Evolutionary conservation across 2,888 invertebrate species (phyloP).

Genomic region (Netelia inedita): DNA sequence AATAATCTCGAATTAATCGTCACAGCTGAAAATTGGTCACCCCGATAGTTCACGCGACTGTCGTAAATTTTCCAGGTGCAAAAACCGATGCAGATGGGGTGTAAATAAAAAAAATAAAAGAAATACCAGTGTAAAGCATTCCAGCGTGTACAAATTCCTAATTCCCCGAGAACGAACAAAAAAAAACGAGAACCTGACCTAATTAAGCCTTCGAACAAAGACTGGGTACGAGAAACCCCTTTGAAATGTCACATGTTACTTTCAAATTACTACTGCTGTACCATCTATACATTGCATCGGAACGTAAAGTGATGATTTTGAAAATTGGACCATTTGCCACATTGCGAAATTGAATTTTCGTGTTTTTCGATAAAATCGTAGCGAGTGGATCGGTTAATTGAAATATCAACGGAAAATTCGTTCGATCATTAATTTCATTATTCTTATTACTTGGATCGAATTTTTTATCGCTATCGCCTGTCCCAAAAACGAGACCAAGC

Average conservation of each 20-base stretch:
- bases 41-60: neutral
- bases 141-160: constrained; percentile 53
- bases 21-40: neutral
- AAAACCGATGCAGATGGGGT: constrained; percentile 19
- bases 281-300: neutral
- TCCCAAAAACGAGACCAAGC: constrained; percentile 54
- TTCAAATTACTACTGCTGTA: constrained; percentile 58
- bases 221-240: constrained; percentile 60
- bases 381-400: neutral
- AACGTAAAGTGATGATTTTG: neutral
- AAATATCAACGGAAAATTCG: neutral
- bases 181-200: constrained; percentile 7
- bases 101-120: constrained; percentile 50
- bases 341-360: neutral
- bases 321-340: constrained; percentile 39
- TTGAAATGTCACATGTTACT: constrained; percentile 70
- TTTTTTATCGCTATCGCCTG: too few species aligned
- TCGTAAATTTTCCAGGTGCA: neutral
- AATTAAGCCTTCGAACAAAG: constrained; percentile 30
- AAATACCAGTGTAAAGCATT: constrained; percentile 41
- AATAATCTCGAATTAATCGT: constrained; percentile 6
- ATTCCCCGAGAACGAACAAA: neutral
- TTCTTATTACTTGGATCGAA: too few species aligned
- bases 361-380: constrained; percentile 1
- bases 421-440: too few species aligned